Evolutionary conservation across 92 coral and sea anemone genomes (phyloP).

Genomic region (Paragorgia papillata): DNA sequence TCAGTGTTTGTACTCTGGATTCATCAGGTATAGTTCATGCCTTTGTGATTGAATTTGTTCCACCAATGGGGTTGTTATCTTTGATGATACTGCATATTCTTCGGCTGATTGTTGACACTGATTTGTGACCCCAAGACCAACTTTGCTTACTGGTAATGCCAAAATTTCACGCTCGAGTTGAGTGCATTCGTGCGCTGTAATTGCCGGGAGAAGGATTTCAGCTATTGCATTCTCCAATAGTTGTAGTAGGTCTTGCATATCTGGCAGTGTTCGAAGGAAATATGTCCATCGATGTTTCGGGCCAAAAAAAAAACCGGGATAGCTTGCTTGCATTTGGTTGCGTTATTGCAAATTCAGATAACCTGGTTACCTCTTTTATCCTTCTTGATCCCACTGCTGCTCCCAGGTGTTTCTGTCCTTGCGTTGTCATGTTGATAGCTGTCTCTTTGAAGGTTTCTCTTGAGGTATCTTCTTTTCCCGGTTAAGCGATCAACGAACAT

Average conservation of each 20-base stretch:
- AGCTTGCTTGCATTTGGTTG: constrained; percentile 58
- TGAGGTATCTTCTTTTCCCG: constrained; percentile 51
- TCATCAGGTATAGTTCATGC: constrained; percentile 20
- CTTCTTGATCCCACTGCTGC: constrained; percentile 62
- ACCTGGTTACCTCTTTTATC: constrained; percentile 47
- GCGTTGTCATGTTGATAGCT: constrained; percentile 49
- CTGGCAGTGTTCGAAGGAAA: constrained; percentile 9
- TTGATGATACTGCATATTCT: constrained; percentile 50
- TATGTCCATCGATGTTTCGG: constrained; percentile 58
- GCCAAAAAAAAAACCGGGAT: constrained; percentile 40
- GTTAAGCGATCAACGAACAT: constrained; percentile 57
- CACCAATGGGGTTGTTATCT: constrained; percentile 43
- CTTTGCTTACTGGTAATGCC: constrained; percentile 54
- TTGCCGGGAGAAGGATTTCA: constrained; percentile 49
- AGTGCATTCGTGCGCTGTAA: constrained; percentile 49
- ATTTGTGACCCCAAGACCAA: constrained; percentile 55
- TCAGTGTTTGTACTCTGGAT: background rate
- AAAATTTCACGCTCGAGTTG: constrained; percentile 37
- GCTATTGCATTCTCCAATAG: constrained; percentile 59
- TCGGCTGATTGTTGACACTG: constrained; percentile 44
- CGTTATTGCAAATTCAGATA: constrained; percentile 52
- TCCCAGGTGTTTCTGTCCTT: constrained; percentile 68
- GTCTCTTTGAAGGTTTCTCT: constrained; percentile 49
- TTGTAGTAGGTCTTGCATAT: no score
- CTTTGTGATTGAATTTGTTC: background rate